Percentiles rank a stretch among this genome's conserved stretches.
Conservation (phyloP, 2,888 invertebrate species). For the Tenthredo scrophulariae region DNA sequence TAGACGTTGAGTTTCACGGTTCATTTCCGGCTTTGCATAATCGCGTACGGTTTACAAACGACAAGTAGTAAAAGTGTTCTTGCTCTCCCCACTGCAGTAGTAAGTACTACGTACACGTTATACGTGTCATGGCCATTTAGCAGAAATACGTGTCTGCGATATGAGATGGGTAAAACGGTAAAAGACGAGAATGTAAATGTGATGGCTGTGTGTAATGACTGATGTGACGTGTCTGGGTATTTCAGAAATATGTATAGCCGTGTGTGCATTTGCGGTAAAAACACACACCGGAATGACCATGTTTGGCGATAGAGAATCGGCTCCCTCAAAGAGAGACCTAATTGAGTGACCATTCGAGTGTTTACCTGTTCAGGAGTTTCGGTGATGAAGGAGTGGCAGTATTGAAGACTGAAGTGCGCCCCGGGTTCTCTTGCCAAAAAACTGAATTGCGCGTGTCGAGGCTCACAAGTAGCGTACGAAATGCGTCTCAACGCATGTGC, state of each 20-base stretch:
- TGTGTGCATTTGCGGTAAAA: not conserved
- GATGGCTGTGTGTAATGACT: not conserved
- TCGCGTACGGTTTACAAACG: constrained; percentile 65
- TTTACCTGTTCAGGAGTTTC: constrained; percentile 88
- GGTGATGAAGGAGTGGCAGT: constrained; percentile 91
- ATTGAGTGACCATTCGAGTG: constrained; percentile 44
- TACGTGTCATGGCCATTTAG: not conserved
- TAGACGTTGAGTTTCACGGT: not conserved
- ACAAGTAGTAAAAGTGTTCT: constrained; percentile 54
- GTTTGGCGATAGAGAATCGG: not conserved
- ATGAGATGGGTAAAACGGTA: not conserved
- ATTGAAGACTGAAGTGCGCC: constrained; percentile 85
- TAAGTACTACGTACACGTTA: not conserved
- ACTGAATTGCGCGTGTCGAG: constrained; percentile 88
- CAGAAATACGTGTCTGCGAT: not conserved
- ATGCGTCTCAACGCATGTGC: constrained; percentile 91
- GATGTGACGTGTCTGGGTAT: not conserved
- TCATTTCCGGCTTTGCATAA: constrained; percentile 66
- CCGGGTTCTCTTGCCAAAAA: constrained; percentile 88
- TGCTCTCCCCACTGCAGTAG: not conserved
- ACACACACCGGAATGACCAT: not conserved
- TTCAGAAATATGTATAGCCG: not conserved
- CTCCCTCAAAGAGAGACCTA: not conserved
- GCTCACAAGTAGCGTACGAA: constrained; percentile 92
- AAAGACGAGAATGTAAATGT: constrained; percentile 3